Base-by-base conservation (phyloP, 1,140 invertebrate genomes). In the Temnothorax curvispinosus region DNA sequence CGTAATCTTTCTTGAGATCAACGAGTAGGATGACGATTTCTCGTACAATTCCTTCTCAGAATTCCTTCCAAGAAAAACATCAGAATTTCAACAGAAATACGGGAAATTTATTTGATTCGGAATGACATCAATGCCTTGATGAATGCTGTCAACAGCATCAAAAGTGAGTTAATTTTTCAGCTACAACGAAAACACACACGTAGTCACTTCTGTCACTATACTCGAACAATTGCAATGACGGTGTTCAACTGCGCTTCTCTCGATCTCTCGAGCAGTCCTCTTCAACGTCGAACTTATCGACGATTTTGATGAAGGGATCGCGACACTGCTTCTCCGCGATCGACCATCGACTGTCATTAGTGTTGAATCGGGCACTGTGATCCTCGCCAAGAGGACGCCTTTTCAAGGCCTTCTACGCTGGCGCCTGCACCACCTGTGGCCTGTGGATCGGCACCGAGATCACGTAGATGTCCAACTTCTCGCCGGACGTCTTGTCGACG, bases 381-480 rank as follows among this genome's bases (percentile, higher is more conserved):
- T 89, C 85, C 87, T 82, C 85, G 50, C 54, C 47, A 58, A 77
- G 62, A 87, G 86, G 75, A 88, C 50, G 65, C 47, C 47, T 18
- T 60, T 52, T 44, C n/a, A 62, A 21, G 27, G 21, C n/a, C 13
- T 89, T 38, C 87, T 94, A 94, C 77, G 90, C 92, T 7, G 93
- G 93, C 0, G 86, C 91, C 50, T 92, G 89, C 6, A 90, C 89
- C 21, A 91, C 67, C 0, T 27, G 27, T 27, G 91, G 84, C 6
- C 89, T 89, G 64, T 94, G 92, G 6, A 93, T 90, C 41, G 94
- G 95, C 50, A 96, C 93, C 0, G 95, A 95, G 75, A 96, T 96
- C 38, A 96, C 95, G 80, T 94, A 96, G 62, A 96, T 95, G 87
- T 96, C 95, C 58, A 95, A 92, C 80, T 96, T 96, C 81, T 96